Conservation (phyloP, 2,888 invertebrate genomes). For the Acleris holmiana region DNA sequence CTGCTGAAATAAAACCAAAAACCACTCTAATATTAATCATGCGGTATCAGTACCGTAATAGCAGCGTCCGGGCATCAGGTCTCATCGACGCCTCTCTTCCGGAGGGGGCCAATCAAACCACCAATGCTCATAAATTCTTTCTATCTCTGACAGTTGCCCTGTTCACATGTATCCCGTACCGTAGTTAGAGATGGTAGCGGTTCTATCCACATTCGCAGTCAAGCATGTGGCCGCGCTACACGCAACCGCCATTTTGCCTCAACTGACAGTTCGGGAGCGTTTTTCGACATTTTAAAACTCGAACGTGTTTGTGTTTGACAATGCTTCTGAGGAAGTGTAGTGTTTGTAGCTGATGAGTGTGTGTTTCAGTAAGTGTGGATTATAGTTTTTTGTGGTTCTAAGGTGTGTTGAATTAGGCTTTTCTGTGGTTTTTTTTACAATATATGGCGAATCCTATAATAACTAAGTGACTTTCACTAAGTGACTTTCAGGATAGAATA, state of each 20-base stretch:
- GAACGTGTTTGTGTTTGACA: conserved; percentile 31
- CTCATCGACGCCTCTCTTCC: conserved; percentile 62
- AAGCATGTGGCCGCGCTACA: conserved; percentile 70
- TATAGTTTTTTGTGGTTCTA: conserved; percentile 37
- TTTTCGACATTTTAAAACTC: conserved; percentile 33
- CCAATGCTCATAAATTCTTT: conserved; percentile 80
- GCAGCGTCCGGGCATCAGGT: conserved; percentile 34
- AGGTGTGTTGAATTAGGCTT: conserved; percentile 38
- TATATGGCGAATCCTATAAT: too few species aligned
- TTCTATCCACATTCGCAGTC: conserved; percentile 57
- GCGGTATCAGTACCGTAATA: conserved; percentile 3
- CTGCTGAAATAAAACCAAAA: not conserved
- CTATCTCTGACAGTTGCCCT: conserved; percentile 72
- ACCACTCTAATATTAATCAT: conserved; percentile 5
- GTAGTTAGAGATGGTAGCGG: conserved; percentile 55
- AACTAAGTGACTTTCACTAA: too few species aligned
- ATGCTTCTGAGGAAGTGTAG: conserved; percentile 39
- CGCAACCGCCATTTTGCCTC: conserved; percentile 61
- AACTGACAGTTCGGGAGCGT: conserved; percentile 44
- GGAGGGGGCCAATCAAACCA: conserved; percentile 64
- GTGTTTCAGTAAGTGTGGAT: conserved; percentile 37
- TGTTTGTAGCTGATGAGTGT: conserved; percentile 35
- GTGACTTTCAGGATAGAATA: too few species aligned
- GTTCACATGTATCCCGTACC: conserved; percentile 69
- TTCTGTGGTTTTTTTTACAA: conserved; percentile 38